Base-by-base conservation (phyloP, 2,888 invertebrate genomes). In the Micoletzkya japonica region DNA sequence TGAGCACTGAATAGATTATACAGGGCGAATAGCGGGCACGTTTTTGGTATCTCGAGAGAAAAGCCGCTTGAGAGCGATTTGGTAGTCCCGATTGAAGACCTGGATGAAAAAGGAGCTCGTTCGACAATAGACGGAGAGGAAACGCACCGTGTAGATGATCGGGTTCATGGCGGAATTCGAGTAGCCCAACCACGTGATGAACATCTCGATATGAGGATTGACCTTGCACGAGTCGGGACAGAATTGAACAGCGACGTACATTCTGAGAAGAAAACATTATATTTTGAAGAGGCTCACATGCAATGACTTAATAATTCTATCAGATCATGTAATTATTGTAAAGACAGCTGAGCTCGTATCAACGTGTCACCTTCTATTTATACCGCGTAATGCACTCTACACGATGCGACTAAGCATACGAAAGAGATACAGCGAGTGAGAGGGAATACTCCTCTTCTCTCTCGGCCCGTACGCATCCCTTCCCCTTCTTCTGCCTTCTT, bases 51-150 rank as follows among this genome's bases (percentile, higher is more conserved):
- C 77, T 20, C 73, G 72, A n/a, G 75, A 74, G 73, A 85, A 85
- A 10, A 85, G 75, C 26, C 84, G 74, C 74, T 85, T 85, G 66
- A 85, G 72, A 6, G 85, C 85, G 57, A 83, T 85, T 76, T 85
- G 85, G 72, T 85, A 85, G 72, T 85, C 85, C 30, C 84, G 77
- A 72, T 85, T 85, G 76, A 85, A 84, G 17, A 85, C 83, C 82
- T 82, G 64, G 69, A 63, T 44, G 44, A 44, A 44, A 14, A 20
- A 20, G 14, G 7, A 14, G 14, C 24, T 52, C 24, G 14, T 52
- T 52, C 52, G 7, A n/a, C 17, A 17, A 39, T 17, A 10, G 17
- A 17, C 17, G 39, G 10, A 39, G 39, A 39, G 7, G 7, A 20
- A 39, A 37, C 39, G 56, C 70, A 83, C 84, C 72, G 85, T 85